A percentile compares a stretch with the other conserved stretches of the same genome.
Conservation (phyloP, 2,888 invertebrate species). For the Glaucopsyche alexis region DNA sequence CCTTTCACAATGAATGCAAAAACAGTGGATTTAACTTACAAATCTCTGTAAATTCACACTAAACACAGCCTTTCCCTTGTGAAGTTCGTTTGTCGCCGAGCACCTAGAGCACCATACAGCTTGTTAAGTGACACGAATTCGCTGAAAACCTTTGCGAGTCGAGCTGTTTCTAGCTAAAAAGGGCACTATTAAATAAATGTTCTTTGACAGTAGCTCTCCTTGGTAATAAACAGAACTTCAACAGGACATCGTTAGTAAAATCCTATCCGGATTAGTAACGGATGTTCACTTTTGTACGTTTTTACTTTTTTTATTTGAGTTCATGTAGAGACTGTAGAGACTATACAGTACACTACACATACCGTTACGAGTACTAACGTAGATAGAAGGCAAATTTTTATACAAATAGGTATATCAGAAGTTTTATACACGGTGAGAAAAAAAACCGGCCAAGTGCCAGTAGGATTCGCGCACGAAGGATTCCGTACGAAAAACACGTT, state of each 20-base stretch:
- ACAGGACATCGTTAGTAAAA: background rate
- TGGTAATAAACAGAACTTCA: background rate
- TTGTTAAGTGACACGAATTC: conserved; percentile 25
- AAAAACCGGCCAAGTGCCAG: too few species aligned
- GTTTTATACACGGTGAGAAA: too few species aligned
- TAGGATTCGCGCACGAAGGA: too few species aligned
- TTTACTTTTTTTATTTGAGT: too few species aligned
- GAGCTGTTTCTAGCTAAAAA: conserved; percentile 7
- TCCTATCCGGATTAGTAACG: background rate
- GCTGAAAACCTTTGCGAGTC: background rate
- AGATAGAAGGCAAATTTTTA: too few species aligned
- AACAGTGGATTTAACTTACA: background rate
- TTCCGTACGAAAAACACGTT: too few species aligned
- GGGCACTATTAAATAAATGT: background rate
- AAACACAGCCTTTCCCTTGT: background rate
- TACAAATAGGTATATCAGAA: too few species aligned
- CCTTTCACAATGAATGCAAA: background rate
- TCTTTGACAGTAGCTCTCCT: background rate
- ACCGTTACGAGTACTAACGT: too few species aligned
- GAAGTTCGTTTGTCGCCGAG: background rate
- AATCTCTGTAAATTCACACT: background rate
- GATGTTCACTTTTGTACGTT: too few species aligned
- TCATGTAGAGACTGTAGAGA: too few species aligned
- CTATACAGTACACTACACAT: too few species aligned
- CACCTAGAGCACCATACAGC: conserved; percentile 3